Evolutionary conservation across 1,140 invertebrate genomes (phyloP).

Genomic region (Cardiocondyla obscurior): DNA sequence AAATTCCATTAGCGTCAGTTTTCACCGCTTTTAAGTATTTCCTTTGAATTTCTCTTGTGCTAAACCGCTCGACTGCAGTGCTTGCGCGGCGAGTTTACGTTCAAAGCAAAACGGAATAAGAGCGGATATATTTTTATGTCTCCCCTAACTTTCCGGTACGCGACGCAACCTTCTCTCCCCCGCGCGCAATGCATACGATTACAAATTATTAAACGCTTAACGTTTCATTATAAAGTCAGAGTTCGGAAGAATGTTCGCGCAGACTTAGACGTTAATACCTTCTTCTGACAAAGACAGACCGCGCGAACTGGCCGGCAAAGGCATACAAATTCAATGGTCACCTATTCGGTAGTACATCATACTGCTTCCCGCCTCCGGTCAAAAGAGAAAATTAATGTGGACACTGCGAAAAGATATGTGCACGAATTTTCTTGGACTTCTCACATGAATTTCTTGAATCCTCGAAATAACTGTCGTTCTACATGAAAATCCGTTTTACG

Average conservation of each 20-base stretch:
- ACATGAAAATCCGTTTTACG: neutral
- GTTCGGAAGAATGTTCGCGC: neutral
- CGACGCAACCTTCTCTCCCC: neutral
- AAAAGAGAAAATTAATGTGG: constrained; percentile 38
- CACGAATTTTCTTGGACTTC: constrained; percentile 13
- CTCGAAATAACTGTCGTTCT: neutral
- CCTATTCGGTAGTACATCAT: constrained; percentile 19
- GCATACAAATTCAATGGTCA: constrained; percentile 7
- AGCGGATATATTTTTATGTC: constrained; percentile 53
- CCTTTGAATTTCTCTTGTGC: constrained; percentile 65
- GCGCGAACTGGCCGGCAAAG: neutral
- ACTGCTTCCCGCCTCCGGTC: neutral
- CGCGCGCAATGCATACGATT: constrained; percentile 18
- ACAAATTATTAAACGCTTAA: constrained; percentile 52
- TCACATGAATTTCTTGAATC: too few species aligned
- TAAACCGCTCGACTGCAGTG: constrained; percentile 63
- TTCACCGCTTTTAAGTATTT: constrained; percentile 63
- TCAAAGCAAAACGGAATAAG: constrained; percentile 62
- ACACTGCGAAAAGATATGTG: constrained; percentile 1
- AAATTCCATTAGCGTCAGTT: constrained; percentile 67
- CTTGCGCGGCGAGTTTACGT: constrained; percentile 52
- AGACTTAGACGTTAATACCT: constrained; percentile 14
- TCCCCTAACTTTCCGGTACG: constrained; percentile 24
- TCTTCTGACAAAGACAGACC: constrained; percentile 36
- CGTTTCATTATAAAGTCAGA: neutral